phyloP scores from a whole-genome alignment of 2,113 vertebrate genomes.

The Lepidothrix coronata region DNA sequence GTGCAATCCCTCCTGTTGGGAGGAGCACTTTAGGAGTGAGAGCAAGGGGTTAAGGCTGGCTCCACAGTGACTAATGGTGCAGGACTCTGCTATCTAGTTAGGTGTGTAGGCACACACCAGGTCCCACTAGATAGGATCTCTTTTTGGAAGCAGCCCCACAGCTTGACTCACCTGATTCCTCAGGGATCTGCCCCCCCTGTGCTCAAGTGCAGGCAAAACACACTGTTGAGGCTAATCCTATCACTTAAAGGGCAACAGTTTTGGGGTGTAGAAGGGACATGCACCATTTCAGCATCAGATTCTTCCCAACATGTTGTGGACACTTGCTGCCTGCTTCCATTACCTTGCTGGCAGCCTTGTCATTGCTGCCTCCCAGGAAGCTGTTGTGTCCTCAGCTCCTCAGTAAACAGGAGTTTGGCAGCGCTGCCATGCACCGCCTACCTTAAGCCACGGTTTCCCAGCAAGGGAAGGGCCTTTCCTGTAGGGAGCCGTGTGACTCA shows the following conservation, averaged over 20 bases:
- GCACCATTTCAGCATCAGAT: background rate
- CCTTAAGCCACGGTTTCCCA: background rate
- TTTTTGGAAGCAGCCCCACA: constrained; percentile 30
- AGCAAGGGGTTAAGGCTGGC: constrained; percentile 32
- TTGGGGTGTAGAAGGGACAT: background rate
- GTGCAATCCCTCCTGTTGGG: accelerated
- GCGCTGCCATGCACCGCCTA: background rate
- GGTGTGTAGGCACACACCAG: constrained; percentile 52
- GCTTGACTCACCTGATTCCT: constrained; percentile 12
- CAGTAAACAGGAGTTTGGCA: background rate
- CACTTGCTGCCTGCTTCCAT: background rate
- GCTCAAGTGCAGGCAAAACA: background rate
- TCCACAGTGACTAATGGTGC: constrained; percentile 9
- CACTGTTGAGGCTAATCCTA: background rate
- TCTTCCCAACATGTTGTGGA: background rate
- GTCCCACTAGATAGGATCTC: constrained; percentile 40
- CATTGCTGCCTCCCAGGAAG: background rate
- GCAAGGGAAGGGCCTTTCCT: background rate
- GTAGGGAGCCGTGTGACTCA: background rate
- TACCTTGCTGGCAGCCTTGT: background rate
- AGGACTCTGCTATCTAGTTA: constrained; percentile 44
- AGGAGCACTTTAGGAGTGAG: background rate
- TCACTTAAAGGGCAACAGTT: accelerated
- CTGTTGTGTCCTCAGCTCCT: background rate
- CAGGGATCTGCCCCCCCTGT: background rate